Conservation (phyloP, 2,888 invertebrate genomes). For the Coenonympha glycerion region DNA sequence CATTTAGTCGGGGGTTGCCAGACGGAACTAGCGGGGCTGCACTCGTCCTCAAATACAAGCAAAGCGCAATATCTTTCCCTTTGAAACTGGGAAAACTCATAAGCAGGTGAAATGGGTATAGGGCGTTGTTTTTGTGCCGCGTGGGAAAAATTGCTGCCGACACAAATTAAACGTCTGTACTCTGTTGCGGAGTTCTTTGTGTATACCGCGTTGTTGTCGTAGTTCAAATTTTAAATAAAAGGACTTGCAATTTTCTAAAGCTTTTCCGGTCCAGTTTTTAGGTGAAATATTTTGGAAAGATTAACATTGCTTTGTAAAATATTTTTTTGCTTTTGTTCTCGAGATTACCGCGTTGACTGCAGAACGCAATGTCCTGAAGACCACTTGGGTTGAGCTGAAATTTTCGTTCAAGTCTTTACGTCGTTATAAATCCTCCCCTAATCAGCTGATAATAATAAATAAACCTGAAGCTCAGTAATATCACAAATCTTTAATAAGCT, state of each 20-base stretch:
- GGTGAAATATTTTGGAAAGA: background rate
- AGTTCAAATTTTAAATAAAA: conserved; percentile 10
- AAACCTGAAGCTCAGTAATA: no score
- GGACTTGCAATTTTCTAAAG: background rate
- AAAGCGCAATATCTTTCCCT: conserved; percentile 60
- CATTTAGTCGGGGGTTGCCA: conserved; percentile 60
- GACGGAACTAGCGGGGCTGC: conserved; percentile 71
- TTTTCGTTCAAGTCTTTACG: no score
- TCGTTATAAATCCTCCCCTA: no score
- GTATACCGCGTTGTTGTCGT: conserved; percentile 11
- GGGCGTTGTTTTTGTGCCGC: conserved; percentile 43
- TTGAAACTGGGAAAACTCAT: conserved; percentile 66
- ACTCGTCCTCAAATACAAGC: conserved; percentile 64
- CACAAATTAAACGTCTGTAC: conserved; percentile 27
- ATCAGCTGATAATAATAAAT: no score
- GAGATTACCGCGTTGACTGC: no score
- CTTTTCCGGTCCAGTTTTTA: background rate
- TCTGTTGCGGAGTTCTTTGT: conserved; percentile 23
- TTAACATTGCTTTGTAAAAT: background rate
- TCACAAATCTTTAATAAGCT: no score
- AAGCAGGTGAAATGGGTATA: conserved; percentile 59
- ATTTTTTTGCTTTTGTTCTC: no score
- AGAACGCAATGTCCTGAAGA: no score
- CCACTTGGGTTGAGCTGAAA: no score
- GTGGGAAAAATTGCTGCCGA: conserved; percentile 38